phyloP scores from a whole-genome alignment of 1,140 invertebrate species.

The Cecropterus lyciades region DNA sequence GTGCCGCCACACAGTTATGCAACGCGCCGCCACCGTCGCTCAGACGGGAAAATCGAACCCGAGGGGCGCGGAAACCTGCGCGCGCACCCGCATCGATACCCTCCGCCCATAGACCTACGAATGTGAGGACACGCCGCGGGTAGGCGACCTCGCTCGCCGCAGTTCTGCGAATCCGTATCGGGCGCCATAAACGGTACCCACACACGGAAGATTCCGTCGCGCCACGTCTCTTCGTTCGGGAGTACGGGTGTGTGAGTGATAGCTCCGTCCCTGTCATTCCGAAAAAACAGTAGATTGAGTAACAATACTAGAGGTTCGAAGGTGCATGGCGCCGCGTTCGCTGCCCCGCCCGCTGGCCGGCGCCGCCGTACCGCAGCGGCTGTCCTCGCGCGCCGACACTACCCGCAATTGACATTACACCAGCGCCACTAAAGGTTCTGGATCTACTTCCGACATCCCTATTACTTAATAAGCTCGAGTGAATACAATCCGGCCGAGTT shows the following conservation, averaged over 20 bases:
- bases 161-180: constrained; percentile 51
- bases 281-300: constrained; percentile 45
- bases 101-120: constrained; percentile 49
- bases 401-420: constrained; percentile 63
- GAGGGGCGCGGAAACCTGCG: constrained; percentile 64
- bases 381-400: constrained; percentile 43
- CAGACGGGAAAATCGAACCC: constrained; percentile 74
- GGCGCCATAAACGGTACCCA: constrained; percentile 33
- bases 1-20: constrained; percentile 78
- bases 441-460: constrained; percentile 30
- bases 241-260: constrained; percentile 34
- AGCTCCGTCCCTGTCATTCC: constrained; percentile 45
- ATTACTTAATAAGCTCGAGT: constrained; percentile 7
- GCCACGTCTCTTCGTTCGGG: constrained; percentile 9
- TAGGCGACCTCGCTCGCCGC: constrained; percentile 57
- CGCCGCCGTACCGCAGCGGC: constrained; percentile 51
- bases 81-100: constrained; percentile 74
- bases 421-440: constrained; percentile 46
- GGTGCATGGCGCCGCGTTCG: constrained; percentile 49
- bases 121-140: constrained; percentile 50
- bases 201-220: constrained; percentile 35
- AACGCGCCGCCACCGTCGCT: constrained; percentile 77
- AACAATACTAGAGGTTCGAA: constrained; percentile 46
- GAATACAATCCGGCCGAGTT: not conserved
- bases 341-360: constrained; percentile 43